A percentile compares a stretch with the other conserved stretches of the same genome.
Evolutionary conservation across 2,797 vertebrate genomes (phyloP).

Genomic region (Megaceryle alcyon): DNA sequence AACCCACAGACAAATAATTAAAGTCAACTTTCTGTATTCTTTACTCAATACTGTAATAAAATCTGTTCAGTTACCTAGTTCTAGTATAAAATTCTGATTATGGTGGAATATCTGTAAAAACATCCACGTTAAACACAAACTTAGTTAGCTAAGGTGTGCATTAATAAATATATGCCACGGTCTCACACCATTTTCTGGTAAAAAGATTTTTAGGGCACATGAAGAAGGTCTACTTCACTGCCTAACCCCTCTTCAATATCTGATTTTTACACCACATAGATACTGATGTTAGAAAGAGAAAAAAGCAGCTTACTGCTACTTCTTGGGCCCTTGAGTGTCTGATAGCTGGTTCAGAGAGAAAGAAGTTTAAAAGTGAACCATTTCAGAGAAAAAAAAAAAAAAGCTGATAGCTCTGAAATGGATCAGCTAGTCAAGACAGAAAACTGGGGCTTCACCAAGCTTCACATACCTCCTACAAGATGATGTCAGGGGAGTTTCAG

Average conservation of each 20-base stretch:
- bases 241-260: not conserved
- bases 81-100: not conserved
- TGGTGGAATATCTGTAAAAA: not conserved
- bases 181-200: not conserved
- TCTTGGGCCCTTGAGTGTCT: not conserved
- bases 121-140: not conserved
- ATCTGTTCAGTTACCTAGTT: not conserved
- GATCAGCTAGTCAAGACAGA: not conserved
- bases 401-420: not conserved
- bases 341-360: not conserved
- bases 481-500: not conserved
- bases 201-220: not conserved
- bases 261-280: conserved; percentile 1
- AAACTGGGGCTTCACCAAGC: not conserved
- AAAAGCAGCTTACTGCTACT: not conserved
- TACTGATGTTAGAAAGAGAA: not conserved
- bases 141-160: not conserved
- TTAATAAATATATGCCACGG: not conserved
- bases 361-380: not conserved
- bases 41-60: not conserved
- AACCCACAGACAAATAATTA: not conserved
- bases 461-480: not conserved
- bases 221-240: not conserved
- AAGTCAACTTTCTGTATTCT: not conserved
- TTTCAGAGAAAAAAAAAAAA: not conserved